A percentile compares a stretch with the other conserved stretches of the same genome.
Conservation (phyloP, 2,113 vertebrate species). For the Natator depressus region DNA sequence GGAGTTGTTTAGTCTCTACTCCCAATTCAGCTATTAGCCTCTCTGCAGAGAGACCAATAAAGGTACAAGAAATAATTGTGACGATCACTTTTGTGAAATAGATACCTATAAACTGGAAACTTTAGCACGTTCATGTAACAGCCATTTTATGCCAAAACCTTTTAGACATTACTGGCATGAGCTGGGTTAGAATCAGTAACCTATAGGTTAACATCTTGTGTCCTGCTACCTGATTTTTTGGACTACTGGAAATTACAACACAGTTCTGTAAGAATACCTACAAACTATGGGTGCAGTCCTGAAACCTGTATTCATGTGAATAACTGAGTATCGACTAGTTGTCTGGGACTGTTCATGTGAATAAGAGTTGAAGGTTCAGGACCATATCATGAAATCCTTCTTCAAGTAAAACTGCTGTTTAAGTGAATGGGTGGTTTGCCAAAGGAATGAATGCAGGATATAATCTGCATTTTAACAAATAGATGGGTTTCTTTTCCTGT, state of each 20-base stretch:
- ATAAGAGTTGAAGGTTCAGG: not conserved
- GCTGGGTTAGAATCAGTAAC: not conserved
- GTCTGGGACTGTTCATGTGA: not conserved
- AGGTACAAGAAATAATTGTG: not conserved
- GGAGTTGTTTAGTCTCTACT: not conserved
- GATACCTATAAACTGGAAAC: not conserved
- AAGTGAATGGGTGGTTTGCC: rapidly evolving
- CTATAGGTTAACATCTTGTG: not conserved
- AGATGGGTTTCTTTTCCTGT: not conserved
- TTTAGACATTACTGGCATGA: not conserved
- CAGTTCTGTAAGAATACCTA: not conserved
- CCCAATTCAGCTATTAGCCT: not conserved
- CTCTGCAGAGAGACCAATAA: not conserved
- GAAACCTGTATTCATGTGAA: not conserved
- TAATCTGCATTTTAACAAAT: not conserved
- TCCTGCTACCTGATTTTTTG: not conserved
- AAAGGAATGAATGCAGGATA: not conserved
- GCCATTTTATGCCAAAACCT: not conserved
- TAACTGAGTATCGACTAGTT: not conserved
- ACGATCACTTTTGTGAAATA: not conserved
- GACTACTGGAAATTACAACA: not conserved
- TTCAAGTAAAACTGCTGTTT: not conserved
- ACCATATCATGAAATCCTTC: not conserved
- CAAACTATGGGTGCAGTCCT: not conserved
- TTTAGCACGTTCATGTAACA: not conserved